Evolutionary conservation across 2,888 invertebrate species (phyloP), one percentile per base, ranked within the genome.

Genomic region (Ornithoptera priamus): DNA sequence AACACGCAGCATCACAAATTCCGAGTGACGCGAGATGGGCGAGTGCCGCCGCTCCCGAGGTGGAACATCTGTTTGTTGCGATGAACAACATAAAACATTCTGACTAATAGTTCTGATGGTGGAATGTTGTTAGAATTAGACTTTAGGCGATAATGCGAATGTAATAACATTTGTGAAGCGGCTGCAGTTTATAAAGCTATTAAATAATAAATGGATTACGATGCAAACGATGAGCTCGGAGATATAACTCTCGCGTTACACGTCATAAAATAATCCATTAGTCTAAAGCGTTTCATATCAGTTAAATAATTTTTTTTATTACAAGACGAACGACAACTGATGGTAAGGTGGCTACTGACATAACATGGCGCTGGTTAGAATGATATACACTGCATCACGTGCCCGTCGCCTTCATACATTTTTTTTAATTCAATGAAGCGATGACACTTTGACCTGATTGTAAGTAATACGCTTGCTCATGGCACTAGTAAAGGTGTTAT

Each of bases 31-130:
- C 58, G 60, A 66, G 65, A 65, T 42, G 10, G 36, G 53, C 18
- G 10, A 66, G 50, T 50, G 68, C 63, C 68, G 62, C 22, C 30
- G 5, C 6, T 5, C 24, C 18, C 59, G 50, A 58, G 46, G 18
- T 36, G 58, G 58, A 68, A 68, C 64, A 68, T 68, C 68, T 68
- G 68, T 68, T 30, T 50, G 66, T 36, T 30, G 36, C 68, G 58
- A 30, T 20, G 24, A 24, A 36, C 63, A 36, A 39, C 30, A 64
- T 60, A 53, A 64, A 68, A 68, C 53, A 68, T 59, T 59, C 20
- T 59, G n/a, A 63, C 59, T 68, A 68, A 68, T 62, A 68, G 50
- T 63, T 10, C 1, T 57, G 8, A 20, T 20, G 22, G 61, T 36
- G 53, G 50, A 20, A 30, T 59, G 22, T 18, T 50, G 42, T 50